phyloP scores from a whole-genome alignment of 2,888 invertebrate genomes.

The Drosophila mulleri region DNA sequence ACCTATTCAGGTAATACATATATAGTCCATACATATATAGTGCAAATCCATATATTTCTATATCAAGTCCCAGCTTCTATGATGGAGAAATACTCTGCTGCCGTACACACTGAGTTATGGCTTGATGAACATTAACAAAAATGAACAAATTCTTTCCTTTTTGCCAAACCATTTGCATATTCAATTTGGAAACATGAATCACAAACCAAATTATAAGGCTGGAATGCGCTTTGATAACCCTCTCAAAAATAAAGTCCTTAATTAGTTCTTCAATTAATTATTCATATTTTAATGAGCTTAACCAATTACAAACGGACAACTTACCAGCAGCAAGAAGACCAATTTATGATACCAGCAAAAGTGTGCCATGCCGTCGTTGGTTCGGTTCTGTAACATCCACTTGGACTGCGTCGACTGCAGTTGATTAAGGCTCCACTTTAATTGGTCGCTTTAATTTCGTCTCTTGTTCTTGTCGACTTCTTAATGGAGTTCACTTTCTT shows the following conservation, averaged over 20 bases:
- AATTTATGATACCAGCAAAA: slow-evolving; percentile 80
- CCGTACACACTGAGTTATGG: too few relatives aligned
- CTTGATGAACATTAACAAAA: too few relatives aligned
- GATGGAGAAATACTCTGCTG: too few relatives aligned
- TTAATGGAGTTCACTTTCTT: slow-evolving; percentile 66
- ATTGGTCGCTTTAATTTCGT: slow-evolving; percentile 31
- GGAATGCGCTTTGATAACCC: too few relatives aligned
- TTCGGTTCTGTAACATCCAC: slow-evolving; percentile 28
- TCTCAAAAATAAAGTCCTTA: background rate
- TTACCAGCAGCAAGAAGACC: slow-evolving; percentile 81
- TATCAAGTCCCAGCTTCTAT: too few relatives aligned
- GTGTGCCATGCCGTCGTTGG: slow-evolving; percentile 70
- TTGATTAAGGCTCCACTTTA: slow-evolving; percentile 22
- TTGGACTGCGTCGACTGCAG: slow-evolving; percentile 20
- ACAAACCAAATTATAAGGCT: background rate
- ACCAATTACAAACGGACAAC: slow-evolving; percentile 41
- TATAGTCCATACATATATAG: too few relatives aligned
- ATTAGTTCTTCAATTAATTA: background rate
- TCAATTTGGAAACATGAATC: too few relatives aligned
- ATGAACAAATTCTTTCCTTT: too few relatives aligned
- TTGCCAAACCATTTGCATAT: background rate
- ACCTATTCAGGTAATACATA: too few relatives aligned
- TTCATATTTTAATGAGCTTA: background rate
- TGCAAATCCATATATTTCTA: too few relatives aligned
- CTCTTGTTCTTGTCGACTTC: slow-evolving; percentile 48